A percentile compares a stretch with the other conserved stretches of the same genome.
Evolutionary conservation across 1,140 invertebrate genomes (phyloP).

Genomic region (Leptestheria dahalacensis): DNA sequence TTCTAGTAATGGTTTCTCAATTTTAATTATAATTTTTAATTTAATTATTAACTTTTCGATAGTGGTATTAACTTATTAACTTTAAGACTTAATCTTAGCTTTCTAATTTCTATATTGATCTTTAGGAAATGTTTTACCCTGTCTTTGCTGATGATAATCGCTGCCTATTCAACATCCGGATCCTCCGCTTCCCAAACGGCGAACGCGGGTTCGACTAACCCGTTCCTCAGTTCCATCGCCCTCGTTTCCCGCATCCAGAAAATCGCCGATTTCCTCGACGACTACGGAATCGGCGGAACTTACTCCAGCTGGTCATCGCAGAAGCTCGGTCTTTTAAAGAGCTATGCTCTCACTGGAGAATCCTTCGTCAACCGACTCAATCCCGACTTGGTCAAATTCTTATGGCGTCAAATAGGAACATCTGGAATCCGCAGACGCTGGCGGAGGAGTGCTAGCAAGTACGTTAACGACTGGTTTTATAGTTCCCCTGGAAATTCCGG

Average conservation of each 20-base stretch:
- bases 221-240: background rate
- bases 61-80: no score
- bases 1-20: no score
- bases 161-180: no score
- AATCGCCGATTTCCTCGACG: background rate
- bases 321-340: background rate
- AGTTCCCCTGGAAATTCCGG: background rate
- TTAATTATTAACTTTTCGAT: no score
- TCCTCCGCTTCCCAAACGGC: background rate
- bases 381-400: background rate
- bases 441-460: background rate
- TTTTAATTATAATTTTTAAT: no score
- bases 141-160: no score
- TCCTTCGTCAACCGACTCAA: background rate
- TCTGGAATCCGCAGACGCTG: background rate
- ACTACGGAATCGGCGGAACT: background rate
- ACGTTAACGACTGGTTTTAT: background rate
- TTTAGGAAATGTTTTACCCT: no score
- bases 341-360: background rate
- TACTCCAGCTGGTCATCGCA: background rate
- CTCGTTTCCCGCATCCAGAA: background rate
- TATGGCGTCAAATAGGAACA: background rate
- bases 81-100: no score
- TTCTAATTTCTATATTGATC: no score
- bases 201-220: background rate